Percentiles rank a stretch among this genome's conserved stretches.
These are phyloP conservation scores for Sitophilus oryzae DNA, from an alignment of 1,140 invertebrate species.

Conservation along the genomic window DNA sequence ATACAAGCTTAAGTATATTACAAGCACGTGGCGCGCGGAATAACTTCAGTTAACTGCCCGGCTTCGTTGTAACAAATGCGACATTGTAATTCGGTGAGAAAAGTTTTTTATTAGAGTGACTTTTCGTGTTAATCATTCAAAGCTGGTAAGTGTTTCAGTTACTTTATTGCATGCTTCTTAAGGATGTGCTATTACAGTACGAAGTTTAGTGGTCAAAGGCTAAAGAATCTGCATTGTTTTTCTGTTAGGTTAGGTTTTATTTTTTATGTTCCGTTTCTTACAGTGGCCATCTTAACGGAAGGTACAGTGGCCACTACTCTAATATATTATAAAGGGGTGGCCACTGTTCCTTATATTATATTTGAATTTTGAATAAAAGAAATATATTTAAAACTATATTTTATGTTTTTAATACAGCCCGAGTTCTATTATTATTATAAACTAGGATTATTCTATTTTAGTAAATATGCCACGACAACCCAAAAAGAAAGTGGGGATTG, in stretches of 20 bases:
- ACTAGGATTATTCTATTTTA: conserved; percentile 4
- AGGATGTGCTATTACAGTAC: conserved; percentile 4
- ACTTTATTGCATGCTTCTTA: conserved; percentile 8
- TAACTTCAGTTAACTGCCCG: conserved; percentile 1
- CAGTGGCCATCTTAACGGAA: conserved; percentile 1
- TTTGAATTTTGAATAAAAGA: background rate
- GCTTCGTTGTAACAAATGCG: conserved; percentile 2
- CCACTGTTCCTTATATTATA: conserved; percentile 2
- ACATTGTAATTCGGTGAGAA: conserved; percentile 1
- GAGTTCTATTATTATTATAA: conserved; percentile 1
- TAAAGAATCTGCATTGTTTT: conserved; percentile 5
- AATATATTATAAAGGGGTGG: conserved; percentile 2
- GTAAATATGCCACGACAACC: background rate
- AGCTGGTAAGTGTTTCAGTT: conserved; percentile 5
- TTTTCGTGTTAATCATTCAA: conserved; percentile 1
- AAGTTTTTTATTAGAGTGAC: conserved; percentile 8
- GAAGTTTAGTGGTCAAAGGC: conserved; percentile 1
- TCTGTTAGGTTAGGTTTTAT: conserved; percentile 6
- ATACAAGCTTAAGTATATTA: background rate
- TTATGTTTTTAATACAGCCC: conserved; percentile 6
- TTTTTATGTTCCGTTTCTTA: conserved; percentile 5
- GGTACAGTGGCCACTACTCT: no score
- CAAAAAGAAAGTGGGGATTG: background rate
- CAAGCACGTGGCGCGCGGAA: background rate
- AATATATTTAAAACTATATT: background rate